These are phyloP conservation scores for Brachionichthys hirsutus DNA, from an alignment of 2,113 vertebrate genomes.

Conservation along the genomic window DNA sequence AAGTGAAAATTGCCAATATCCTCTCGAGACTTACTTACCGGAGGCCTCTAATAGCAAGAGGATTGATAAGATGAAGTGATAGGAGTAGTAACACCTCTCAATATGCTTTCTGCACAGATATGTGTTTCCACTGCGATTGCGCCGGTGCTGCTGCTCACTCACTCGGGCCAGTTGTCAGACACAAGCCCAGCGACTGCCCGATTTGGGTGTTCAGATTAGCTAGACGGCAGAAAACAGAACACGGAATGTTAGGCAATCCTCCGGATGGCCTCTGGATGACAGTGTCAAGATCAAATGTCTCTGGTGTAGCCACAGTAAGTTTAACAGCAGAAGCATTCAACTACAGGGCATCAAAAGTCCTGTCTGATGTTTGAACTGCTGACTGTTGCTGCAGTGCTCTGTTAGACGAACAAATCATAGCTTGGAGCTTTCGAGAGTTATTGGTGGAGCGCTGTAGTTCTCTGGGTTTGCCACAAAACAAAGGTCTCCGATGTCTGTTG, in stretches of 20 bases:
- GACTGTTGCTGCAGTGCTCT: too few relatives aligned
- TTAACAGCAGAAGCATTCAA: slow-evolving; percentile 12
- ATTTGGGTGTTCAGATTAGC: slow-evolving; percentile 13
- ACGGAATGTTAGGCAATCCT: slow-evolving; percentile 27
- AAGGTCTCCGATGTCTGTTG: too few relatives aligned
- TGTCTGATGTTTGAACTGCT: too few relatives aligned
- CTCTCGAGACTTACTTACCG: background rate
- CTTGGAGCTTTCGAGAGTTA: too few relatives aligned
- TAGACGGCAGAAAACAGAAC: slow-evolving; percentile 3
- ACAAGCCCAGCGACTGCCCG: slow-evolving; percentile 11
- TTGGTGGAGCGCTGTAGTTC: too few relatives aligned
- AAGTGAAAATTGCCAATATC: slow-evolving; percentile 10
- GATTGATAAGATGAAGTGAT: background rate
- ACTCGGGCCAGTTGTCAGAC: slow-evolving; percentile 22
- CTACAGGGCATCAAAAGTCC: background rate
- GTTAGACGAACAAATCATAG: too few relatives aligned
- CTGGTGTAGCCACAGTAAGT: background rate
- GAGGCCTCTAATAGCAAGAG: background rate
- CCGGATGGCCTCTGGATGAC: slow-evolving; percentile 16
- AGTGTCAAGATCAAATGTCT: slow-evolving; percentile 17
- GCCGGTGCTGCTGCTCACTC: slow-evolving; percentile 13
- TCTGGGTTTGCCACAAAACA: too few relatives aligned
- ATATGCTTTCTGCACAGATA: background rate
- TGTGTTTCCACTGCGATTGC: slow-evolving; percentile 7
- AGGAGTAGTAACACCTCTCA: background rate